Conservation (phyloP, 2,113 vertebrate genomes). For the Sterna hirundo region DNA sequence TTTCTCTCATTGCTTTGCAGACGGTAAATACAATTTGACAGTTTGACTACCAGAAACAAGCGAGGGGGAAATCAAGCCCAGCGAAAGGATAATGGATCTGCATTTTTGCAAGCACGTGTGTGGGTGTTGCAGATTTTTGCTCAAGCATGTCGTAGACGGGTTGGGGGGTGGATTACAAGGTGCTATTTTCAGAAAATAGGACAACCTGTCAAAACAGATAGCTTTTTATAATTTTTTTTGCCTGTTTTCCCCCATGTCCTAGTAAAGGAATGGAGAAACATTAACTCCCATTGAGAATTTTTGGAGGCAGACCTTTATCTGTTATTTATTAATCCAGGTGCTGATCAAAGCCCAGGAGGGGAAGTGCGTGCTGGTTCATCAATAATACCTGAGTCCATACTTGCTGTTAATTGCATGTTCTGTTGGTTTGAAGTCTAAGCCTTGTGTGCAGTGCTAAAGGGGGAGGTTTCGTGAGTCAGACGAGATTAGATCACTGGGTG, state of each 20-base stretch:
- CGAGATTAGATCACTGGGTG: not conserved
- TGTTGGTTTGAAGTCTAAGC: not conserved
- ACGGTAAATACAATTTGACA: not conserved
- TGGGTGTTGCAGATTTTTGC: constrained; percentile 44
- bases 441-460: not conserved
- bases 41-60: not conserved
- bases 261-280: not conserved
- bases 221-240: not conserved
- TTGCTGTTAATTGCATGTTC: not conserved
- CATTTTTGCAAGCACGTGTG: not conserved
- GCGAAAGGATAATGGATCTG: constrained; percentile 24
- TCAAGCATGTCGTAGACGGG: not conserved
- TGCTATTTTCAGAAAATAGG: constrained; percentile 61
- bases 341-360: not conserved
- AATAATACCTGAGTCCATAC: not conserved
- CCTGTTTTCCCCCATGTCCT: not conserved
- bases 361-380: not conserved
- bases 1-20: constrained; percentile 23
- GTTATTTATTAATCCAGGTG: not conserved
- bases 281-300: constrained; percentile 42
- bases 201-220: constrained; percentile 23
- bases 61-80: not conserved
- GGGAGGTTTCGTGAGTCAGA: not conserved
- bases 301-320: not conserved
- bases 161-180: constrained; percentile 29